These are phyloP conservation scores for Platyrinchus mystaceus DNA, from an alignment of 2,797 vertebrate genomes.

Conservation along the genomic window DNA sequence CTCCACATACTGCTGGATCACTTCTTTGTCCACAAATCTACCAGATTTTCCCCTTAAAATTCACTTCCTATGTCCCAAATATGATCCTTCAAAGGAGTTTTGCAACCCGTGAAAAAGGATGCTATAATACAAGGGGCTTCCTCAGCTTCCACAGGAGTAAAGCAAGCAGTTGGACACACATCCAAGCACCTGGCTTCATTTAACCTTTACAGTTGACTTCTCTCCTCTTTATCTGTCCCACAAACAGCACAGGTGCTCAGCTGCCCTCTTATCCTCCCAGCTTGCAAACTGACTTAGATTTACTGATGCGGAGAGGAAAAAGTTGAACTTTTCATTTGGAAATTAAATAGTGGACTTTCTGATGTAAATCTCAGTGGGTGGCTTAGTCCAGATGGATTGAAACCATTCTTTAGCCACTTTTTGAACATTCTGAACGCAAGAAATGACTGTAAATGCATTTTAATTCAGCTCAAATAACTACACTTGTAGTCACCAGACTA, in stretches of 20 bases:
- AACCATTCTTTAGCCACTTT: constrained; percentile 5
- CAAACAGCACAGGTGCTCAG: constrained; percentile 42
- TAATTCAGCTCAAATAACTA: background rate
- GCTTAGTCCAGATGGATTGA: constrained; percentile 23
- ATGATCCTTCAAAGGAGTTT: background rate
- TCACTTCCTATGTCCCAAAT: background rate
- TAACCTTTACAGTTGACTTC: constrained; percentile 49
- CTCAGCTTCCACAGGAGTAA: background rate
- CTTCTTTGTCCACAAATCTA: background rate
- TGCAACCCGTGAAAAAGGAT: background rate
- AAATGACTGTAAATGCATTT: background rate
- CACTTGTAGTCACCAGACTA: background rate
- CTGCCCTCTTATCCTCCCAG: constrained; percentile 33
- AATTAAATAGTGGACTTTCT: constrained; percentile 45
- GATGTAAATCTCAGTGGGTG: constrained; percentile 49
- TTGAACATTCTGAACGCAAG: background rate
- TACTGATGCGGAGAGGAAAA: constrained; percentile 20
- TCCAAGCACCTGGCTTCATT: constrained; percentile 40
- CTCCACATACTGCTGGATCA: background rate
- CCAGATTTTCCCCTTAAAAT: background rate
- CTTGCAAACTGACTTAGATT: constrained; percentile 40
- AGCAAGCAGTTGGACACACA: background rate
- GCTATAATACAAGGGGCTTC: background rate
- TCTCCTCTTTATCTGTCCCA: background rate
- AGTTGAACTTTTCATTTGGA: constrained; percentile 11